Evolutionary conservation across 2,113 vertebrate genomes (phyloP), one percentile per base, ranked within the genome.

Genomic region (Pseudorasbora parva): DNA sequence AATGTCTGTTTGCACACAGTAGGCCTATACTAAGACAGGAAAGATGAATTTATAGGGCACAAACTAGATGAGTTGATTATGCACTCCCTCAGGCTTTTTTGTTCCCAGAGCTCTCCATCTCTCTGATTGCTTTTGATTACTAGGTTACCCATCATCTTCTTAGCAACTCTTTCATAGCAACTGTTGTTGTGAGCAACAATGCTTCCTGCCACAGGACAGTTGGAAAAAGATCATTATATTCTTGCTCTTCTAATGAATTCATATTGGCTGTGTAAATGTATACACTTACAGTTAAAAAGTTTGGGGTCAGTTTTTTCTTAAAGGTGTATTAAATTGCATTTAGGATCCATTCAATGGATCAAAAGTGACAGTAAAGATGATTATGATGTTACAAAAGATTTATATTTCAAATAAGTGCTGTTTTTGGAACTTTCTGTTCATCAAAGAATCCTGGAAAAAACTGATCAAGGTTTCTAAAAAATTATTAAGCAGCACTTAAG

Each of bases 141-240:
- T 82, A 73, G 25, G 59, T 79, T 54, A 82, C 71, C 78, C 47
- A 7, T 77, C 23, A 0, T 87, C 86, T 54, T 87, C 89, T 86
- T 91, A 88, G 90, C 91, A 88, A 87, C 90, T 5, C 30, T 3
- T 25, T 33, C 0, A 76, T 85, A 89, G 90, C 6, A 82, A 92
- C 91, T 19, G 88, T 90, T 88, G 91, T 89, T 85, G 47, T 71
- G 77, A 75, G 82, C 83, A 76, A 83, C 86, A 73, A n/a, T 43
- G 43, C 7, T 74, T 64, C 15, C 15, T 23, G 54, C 11, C 56
- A 78, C 47, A 75, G 68, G 72, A 84, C 2, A 30, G 7, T 86
- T 23, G 11, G 71, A 45, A 78, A 81, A 82, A 78, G 66, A 74
- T 73, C 43, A 21, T 74, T 23, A 71, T 76, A 73, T 84, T 88